Conservation (phyloP, 2,113 vertebrate genomes). For the Leptodactylus fuscus region DNA sequence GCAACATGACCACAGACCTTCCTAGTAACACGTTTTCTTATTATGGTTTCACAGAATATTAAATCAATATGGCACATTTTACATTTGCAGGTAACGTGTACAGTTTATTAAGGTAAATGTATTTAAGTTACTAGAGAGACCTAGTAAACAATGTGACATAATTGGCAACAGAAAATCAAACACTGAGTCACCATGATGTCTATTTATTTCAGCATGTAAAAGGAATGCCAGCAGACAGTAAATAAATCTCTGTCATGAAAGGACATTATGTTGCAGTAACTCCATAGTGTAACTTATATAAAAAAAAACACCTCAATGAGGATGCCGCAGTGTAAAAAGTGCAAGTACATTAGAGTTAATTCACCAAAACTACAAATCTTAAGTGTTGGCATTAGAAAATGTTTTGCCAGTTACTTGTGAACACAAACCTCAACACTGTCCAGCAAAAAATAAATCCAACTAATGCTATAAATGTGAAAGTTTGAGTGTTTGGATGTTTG, state of each 20-base stretch:
- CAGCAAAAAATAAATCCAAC: too few species aligned
- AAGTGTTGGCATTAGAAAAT: conserved; percentile 1
- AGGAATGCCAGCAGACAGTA: conserved; percentile 20
- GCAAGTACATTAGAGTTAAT: background rate
- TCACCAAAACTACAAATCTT: background rate
- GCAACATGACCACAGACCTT: too few species aligned
- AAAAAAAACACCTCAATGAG: conserved; percentile 8
- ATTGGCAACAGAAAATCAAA: conserved; percentile 38
- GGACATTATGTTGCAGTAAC: background rate
- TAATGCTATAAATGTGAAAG: too few species aligned
- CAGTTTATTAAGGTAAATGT: background rate
- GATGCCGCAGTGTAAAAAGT: background rate
- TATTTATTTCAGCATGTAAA: conserved; percentile 32
- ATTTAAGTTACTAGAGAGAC: conserved; percentile 26
- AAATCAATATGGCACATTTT: background rate
- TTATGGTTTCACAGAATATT: too few species aligned
- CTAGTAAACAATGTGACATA: conserved; percentile 31
- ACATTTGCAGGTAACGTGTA: background rate
- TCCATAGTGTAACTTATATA: background rate
- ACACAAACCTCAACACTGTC: too few species aligned
- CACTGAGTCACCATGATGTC: conserved; percentile 34
- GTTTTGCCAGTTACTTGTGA: background rate
- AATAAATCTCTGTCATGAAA: conserved; percentile 25
- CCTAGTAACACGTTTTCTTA: too few species aligned
- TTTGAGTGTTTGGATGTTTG: too few species aligned